Evolutionary conservation across 2,888 invertebrate genomes (phyloP), one percentile per base, ranked within the genome.

Genomic region (Sinhomidia bicolor): DNA sequence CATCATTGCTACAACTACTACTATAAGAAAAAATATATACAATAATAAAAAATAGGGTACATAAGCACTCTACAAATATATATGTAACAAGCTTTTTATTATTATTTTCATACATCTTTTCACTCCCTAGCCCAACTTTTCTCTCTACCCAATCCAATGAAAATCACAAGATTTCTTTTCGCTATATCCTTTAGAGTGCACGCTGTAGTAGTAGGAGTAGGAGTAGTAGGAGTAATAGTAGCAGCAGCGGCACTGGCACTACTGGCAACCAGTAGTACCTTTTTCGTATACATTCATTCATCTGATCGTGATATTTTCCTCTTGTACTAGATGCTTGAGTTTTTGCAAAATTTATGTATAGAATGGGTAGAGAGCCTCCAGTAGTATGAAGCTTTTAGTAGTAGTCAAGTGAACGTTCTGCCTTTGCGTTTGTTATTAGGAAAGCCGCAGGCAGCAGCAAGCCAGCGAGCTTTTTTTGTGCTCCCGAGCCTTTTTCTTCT

Each of bases 61-160:
- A 65, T 47, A 74, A 74, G 29, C 29, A 41, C 14, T 6, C n/a
- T n/a, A n/a, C 9, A 71, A 14, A 26, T 51, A 78, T 17, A 57
- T 57, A 57, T 44, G 32, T 57, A 76, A 29, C 44, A 7, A 44
- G 41, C 74, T 74, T 74, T 74, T 74, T 78, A 78, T 54, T 78
- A 78, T 54, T 78, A 78, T 78, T 78, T 78, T 78, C 78, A 54
- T 78, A 57, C 54, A 78, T 78, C 29, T n/a, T 78, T 78, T 78
- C 74, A 23, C 41, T 47, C 23, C 12, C 57, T 17, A 78, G 32
- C 32, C 57, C 44, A 74, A n/a, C 26, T 74, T 26, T 17, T n/a
- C n/a, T n/a, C n/a, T n/a, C n/a, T 17, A 78, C 26, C 26, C 14
- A 17, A 78, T 23, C 78, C 17, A 9, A 20, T 78, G 54, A 78